These are phyloP conservation scores for Azemiops feae DNA, from an alignment of 2,113 vertebrate species.

Conservation along the genomic window DNA sequence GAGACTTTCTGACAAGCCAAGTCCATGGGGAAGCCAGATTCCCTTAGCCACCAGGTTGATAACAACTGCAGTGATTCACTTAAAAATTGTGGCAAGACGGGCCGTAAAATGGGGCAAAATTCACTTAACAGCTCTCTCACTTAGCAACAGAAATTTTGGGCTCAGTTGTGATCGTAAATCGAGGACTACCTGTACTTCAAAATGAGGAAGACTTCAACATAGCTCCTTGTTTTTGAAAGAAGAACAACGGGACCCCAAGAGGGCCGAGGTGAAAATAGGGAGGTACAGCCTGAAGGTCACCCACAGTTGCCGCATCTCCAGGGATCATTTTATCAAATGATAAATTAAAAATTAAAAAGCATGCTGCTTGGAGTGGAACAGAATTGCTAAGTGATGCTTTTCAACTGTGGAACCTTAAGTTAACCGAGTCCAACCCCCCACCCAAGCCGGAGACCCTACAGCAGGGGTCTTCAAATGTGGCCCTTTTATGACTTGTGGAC, in stretches of 20 bases:
- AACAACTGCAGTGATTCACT: neutral
- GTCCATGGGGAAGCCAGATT: neutral
- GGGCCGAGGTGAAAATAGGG: neutral
- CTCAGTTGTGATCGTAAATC: neutral
- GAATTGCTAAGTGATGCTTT: neutral
- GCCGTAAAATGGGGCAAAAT: neutral
- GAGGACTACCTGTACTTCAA: neutral
- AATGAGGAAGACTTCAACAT: neutral
- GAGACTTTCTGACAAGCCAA: neutral
- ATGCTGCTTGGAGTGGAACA: neutral
- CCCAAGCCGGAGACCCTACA: too few relatives aligned
- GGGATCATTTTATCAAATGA: neutral
- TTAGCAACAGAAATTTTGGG: neutral
- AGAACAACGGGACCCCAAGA: neutral
- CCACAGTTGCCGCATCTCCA: neutral
- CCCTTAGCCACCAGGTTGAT: neutral
- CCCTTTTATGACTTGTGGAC: too few relatives aligned
- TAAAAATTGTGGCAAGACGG: neutral
- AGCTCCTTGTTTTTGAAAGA: neutral
- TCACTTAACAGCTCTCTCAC: neutral
- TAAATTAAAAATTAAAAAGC: neutral
- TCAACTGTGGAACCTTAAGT: neutral
- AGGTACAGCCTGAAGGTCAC: neutral
- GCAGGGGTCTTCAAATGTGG: too few relatives aligned
- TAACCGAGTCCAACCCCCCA: too few relatives aligned